A percentile compares a stretch with the other conserved stretches of the same genome.
Conservation (phyloP, 2,797 vertebrate species). For the Paramormyrops hopkinsi region DNA sequence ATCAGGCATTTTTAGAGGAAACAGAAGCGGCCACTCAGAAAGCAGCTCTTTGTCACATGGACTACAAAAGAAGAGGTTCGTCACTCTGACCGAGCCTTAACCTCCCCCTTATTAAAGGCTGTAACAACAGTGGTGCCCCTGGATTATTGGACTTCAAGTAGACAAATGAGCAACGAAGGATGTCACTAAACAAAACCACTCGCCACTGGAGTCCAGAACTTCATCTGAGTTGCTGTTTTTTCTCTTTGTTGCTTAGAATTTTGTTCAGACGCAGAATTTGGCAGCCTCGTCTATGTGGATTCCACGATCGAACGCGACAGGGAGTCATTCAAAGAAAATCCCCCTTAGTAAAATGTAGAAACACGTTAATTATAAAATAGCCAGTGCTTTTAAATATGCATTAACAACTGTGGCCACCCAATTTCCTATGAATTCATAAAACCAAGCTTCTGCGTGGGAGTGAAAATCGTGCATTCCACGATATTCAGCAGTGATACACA, state of each 20-base stretch:
- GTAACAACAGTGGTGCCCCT: neutral
- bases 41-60: neutral
- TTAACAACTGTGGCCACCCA: neutral
- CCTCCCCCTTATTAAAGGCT: neutral
- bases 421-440: neutral
- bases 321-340: neutral
- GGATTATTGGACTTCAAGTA: neutral
- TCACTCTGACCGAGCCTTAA: neutral
- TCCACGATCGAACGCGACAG: neutral
- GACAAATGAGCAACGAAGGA: neutral
- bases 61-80: neutral
- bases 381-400: neutral
- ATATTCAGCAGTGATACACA: neutral
- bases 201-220: neutral
- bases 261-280: neutral
- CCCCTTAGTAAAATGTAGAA: neutral
- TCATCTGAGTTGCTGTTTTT: neutral
- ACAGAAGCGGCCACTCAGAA: neutral
- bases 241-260: neutral
- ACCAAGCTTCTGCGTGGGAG: neutral
- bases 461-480: neutral
- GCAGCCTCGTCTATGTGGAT: neutral
- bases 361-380: neutral
- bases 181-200: neutral
- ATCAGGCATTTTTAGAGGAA: slow-evolving; percentile 1